A percentile compares a stretch with the other conserved stretches of the same genome.
Conservation (phyloP, 2,888 invertebrate genomes). For the Spisula subtruncata region DNA sequence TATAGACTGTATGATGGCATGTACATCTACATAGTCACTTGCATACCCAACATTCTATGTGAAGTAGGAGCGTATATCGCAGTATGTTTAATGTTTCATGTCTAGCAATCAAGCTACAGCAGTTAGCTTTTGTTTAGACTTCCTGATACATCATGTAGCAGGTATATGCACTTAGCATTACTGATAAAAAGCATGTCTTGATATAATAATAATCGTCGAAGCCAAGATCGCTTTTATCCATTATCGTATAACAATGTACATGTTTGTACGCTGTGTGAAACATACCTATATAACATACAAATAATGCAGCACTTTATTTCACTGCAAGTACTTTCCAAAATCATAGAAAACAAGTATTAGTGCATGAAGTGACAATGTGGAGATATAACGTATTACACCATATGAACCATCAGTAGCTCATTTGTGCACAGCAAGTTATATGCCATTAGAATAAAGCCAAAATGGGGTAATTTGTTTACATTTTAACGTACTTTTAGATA, state of each 20-base stretch:
- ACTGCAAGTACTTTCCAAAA: neutral
- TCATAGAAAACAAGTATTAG: neutral
- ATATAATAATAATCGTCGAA: neutral
- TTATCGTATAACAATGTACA: constrained; percentile 5
- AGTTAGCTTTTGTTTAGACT: constrained; percentile 5
- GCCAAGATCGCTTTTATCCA: neutral
- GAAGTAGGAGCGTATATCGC: neutral
- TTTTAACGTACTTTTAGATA: too few relatives aligned
- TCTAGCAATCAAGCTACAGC: neutral
- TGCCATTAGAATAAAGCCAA: too few relatives aligned
- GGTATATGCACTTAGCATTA: constrained; percentile 14
- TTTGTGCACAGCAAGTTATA: too few relatives aligned
- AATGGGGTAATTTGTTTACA: too few relatives aligned
- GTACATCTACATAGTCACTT: neutral
- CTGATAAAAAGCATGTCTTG: constrained; percentile 7
- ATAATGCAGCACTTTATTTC: neutral
- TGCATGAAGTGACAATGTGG: neutral
- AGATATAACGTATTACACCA: neutral
- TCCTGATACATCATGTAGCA: constrained; percentile 25
- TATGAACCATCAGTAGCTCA: neutral
- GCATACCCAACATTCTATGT: neutral
- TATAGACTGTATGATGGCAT: too few relatives aligned
- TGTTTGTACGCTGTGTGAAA: neutral
- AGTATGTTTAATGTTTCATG: neutral
- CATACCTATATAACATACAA: neutral